A percentile compares a stretch with the other conserved stretches of the same genome.
Evolutionary conservation across 2,113 vertebrate genomes (phyloP).

Genomic region (Opisthocomus hoazin): DNA sequence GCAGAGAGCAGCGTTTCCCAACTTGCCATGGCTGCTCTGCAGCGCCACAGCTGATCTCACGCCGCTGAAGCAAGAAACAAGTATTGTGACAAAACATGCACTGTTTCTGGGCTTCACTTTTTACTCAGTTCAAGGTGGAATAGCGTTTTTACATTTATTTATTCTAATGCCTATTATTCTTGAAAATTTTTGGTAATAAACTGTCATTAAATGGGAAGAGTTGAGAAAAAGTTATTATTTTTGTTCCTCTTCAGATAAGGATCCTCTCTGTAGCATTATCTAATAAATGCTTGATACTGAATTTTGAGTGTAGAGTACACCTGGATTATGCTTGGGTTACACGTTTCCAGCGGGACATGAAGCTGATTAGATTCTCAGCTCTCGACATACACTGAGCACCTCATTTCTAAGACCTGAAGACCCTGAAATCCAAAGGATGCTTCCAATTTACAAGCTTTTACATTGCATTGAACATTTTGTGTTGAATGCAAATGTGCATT

Average conservation of each 20-base stretch:
- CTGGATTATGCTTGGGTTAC: neutral
- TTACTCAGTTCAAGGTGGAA: neutral
- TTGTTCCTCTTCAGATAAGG: neutral
- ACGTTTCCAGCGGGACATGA: neutral
- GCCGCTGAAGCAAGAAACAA: neutral
- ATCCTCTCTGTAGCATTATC: neutral
- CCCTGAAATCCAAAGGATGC: neutral
- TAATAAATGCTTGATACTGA: neutral
- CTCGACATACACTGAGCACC: neutral
- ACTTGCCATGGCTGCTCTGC: accelerated
- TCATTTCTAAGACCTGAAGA: neutral
- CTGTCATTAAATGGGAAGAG: neutral
- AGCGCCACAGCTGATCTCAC: neutral
- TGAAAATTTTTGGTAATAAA: neutral
- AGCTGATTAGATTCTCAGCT: neutral
- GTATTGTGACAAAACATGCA: neutral
- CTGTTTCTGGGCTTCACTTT: neutral
- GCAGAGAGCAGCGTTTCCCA: neutral
- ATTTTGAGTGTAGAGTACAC: neutral
- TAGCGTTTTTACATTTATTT: neutral
- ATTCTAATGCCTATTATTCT: neutral
- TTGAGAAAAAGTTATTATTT: neutral
- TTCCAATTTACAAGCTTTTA: neutral
- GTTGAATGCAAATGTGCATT: neutral
- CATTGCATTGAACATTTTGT: neutral